Base-by-base conservation (phyloP, 2,797 vertebrate species). In the Enteromius anoplus region DNA sequence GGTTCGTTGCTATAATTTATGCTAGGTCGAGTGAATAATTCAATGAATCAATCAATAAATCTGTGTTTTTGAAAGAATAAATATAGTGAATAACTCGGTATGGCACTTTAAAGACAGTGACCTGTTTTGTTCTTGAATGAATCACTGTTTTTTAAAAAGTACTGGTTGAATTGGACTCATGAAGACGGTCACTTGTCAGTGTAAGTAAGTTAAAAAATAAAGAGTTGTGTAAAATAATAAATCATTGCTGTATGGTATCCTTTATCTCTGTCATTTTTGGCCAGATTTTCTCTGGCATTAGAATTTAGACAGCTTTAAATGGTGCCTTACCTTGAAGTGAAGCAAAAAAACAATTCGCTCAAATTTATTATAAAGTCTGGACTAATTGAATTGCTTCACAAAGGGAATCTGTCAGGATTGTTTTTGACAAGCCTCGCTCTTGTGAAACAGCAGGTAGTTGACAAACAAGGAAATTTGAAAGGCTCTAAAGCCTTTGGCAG, bases 371-470 rank as follows among this genome's bases (percentile, higher is more conserved):
- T 82, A 86, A 87, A 79, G 47, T 78, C 66, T 82, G 29, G 89
- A 91, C 91, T 94, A 93, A 93, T 92, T 93, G 92, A 93, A 93
- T 92, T 91, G 89, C 92, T 93, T 93, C 91, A 94, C 92, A 94
- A 91, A 85, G 88, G 89, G 91, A 93, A 92, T 92, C 89, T 92
- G 92, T 89, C 88, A 89, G 88, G 87, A 90, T 90, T 83, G 91
- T 92, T 92, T 93, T 91, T 92, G 91, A 94, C 92, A 93, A 94
- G 93, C 91, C 90, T 92, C 90, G 91, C 92, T 93, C 91, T 94
- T 90, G 75, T 94, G 92, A 94, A 95, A 94, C 93, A 94, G 95
- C 94, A 94, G 94, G 94, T 94, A 95, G 91, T 92, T 94, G 93
- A 94, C 93, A 94, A 94, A 95, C 92, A 93, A 92, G 91, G 88